Evolutionary conservation across 37 sponge, comb jelly and placozoan genomes (phyloP).

Genomic region (Corticium candelabrum): DNA sequence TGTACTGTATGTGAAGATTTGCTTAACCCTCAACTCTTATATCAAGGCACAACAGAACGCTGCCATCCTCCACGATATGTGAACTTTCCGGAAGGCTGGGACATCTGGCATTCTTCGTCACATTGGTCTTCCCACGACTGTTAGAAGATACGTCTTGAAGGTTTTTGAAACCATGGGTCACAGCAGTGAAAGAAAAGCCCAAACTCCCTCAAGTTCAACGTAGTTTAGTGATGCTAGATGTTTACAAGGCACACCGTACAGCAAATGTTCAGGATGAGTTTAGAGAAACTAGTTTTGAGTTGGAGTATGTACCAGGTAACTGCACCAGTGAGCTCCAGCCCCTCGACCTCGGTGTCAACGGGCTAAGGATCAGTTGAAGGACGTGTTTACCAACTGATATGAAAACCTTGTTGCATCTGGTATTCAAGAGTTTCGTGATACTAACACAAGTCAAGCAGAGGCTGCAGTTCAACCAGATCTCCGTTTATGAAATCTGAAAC

Average conservation of each 20-base stretch:
- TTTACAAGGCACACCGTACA: neutral
- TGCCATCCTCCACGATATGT: neutral
- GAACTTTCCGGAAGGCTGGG: neutral
- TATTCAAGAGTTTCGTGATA: neutral
- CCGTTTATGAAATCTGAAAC: neutral
- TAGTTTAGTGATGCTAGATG: neutral
- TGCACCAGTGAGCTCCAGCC: neutral
- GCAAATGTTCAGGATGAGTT: neutral
- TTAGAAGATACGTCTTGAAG: neutral
- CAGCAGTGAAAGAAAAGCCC: neutral
- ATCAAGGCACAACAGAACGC: neutral
- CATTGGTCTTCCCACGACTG: neutral
- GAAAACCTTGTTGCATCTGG: neutral
- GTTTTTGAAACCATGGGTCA: neutral
- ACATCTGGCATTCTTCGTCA: neutral
- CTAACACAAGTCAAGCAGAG: neutral
- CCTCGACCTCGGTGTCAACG: neutral
- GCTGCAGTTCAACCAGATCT: neutral
- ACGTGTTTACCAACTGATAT: neutral
- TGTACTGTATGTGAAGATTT: neutral
- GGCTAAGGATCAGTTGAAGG: neutral
- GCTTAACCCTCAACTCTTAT: neutral
- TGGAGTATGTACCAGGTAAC: neutral
- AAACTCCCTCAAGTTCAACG: neutral
- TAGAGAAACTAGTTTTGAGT: neutral